Percentiles rank a stretch among this genome's conserved stretches.
Conservation (phyloP, 2,888 invertebrate species). For the Epistrophe eligans region DNA sequence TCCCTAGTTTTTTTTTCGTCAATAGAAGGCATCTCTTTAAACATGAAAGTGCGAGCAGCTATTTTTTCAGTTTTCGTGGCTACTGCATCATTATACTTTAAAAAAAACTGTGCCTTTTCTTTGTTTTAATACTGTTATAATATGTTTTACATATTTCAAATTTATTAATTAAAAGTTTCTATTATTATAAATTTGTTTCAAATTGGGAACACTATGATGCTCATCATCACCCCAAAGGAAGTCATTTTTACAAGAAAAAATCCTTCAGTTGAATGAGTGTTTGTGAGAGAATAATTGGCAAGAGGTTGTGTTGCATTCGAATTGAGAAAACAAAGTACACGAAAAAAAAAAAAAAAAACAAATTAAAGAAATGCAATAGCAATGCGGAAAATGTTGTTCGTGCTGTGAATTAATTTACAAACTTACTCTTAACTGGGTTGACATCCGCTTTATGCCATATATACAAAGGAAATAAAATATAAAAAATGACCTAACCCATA, state of each 20-base stretch:
- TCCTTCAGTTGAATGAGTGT: conserved; percentile 30
- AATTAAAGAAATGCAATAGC: conserved; percentile 52
- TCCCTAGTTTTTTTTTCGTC: no score
- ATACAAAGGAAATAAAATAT: not conserved
- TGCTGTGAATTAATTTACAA: conserved; percentile 63
- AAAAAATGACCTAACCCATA: conserved; percentile 16
- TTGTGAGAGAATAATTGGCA: conserved; percentile 63
- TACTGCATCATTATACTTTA: no score
- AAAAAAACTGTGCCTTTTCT: no score
- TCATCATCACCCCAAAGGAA: not conserved
- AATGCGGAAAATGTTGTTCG: conserved; percentile 61
- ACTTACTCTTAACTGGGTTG: conserved; percentile 19
- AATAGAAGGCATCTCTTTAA: no score
- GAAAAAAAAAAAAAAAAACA: conserved; percentile 32
- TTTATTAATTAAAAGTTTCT: not conserved
- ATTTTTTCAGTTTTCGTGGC: no score
- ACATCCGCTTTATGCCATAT: conserved; percentile 21
- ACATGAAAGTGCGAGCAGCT: no score
- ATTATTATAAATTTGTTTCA: not conserved
- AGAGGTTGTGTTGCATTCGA: conserved; percentile 61
- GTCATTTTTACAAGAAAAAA: conserved; percentile 16
- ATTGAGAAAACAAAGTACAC: conserved; percentile 37
- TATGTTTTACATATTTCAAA: no score
- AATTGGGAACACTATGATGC: conserved; percentile 14
- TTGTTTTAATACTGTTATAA: no score